Base-by-base conservation (phyloP, 2,888 invertebrate species). In the Axea sp. region DNA sequence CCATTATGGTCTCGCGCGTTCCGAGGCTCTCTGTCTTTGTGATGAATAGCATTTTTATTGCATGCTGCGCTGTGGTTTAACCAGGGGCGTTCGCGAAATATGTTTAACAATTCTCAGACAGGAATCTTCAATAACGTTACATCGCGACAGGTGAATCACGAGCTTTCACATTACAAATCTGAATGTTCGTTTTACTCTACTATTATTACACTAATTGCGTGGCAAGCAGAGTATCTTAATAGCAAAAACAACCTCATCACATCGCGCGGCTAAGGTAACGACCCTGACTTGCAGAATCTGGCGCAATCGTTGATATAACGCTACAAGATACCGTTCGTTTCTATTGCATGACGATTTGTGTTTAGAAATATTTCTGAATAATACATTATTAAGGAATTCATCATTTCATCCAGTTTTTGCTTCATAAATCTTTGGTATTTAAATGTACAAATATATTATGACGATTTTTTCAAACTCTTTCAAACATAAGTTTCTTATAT, bases 211-310 rank as follows among this genome's bases (percentile, higher is more conserved):
- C 73, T 73, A 73, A 73, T 73, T 73, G 68, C 73, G 67, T 47
- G 53, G 60, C 67, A 49, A 49, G 49, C 39, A 68, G 62, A 37
- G 62, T 43, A 51, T 26, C 57, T 49, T 68, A 62, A 68, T 73
- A 57, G 73, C 57, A 73, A 73, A 73, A 73, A 73, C 73, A 64
- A 62, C 68, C 73, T 73, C 73, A 67, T 73, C 73, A 57, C 55
- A 53, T 41, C 49, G 47, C 41, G 62, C 43, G 35, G 51, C 51
- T 41, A 31, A 55, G 49, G 73, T 73, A 73, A 73, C 73, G 62
- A 73, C 62, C 53, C 73, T 67, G 73, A 73, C 73, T 73, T 73
- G 67, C 73, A 73, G 49, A 62, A 57, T 68, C 67, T 69, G 53
- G 22, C 49, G 47, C 55, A 73, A 73, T 73, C 67, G 67, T 55